Percentiles rank a stretch among this genome's conserved stretches.
phyloP scores from a whole-genome alignment of 2,113 vertebrate species.

The Cyphomyrus plagiostoma region DNA sequence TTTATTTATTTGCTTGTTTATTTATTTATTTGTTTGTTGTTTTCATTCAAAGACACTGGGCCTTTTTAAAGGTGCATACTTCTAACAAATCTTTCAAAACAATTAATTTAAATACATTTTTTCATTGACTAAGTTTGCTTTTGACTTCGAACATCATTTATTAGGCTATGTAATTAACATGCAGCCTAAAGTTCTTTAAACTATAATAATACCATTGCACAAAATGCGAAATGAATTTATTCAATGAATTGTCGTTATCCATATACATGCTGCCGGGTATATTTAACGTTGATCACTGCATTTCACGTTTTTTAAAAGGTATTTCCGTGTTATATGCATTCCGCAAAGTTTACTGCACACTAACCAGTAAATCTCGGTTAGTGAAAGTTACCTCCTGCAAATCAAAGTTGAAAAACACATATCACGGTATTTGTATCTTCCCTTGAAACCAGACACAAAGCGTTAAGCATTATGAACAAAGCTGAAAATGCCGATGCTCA shows the following conservation, averaged over 20 bases:
- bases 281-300: not conserved
- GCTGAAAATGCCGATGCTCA: not conserved
- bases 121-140: not conserved
- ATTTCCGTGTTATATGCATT: not conserved
- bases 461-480: not conserved
- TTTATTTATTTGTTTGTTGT: not conserved
- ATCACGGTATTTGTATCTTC: not conserved
- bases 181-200: not conserved
- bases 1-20: not conserved
- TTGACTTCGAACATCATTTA: not conserved
- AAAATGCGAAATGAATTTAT: not conserved
- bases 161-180: not conserved
- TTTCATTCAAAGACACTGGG: not conserved
- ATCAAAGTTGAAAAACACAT: not conserved
- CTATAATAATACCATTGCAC: not conserved
- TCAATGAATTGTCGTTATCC: not conserved
- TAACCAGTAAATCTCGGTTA: not conserved
- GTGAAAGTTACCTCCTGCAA: not conserved
- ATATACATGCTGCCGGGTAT: not conserved
- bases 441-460: not conserved
- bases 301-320: not conserved
- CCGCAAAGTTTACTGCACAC: not conserved
- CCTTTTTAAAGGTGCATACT: not conserved
- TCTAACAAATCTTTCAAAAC: not conserved
- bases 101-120: not conserved